These are phyloP conservation scores for Leptinotarsa undecemlineata DNA, from an alignment of 1,140 invertebrate genomes.

Conservation along the genomic window DNA sequence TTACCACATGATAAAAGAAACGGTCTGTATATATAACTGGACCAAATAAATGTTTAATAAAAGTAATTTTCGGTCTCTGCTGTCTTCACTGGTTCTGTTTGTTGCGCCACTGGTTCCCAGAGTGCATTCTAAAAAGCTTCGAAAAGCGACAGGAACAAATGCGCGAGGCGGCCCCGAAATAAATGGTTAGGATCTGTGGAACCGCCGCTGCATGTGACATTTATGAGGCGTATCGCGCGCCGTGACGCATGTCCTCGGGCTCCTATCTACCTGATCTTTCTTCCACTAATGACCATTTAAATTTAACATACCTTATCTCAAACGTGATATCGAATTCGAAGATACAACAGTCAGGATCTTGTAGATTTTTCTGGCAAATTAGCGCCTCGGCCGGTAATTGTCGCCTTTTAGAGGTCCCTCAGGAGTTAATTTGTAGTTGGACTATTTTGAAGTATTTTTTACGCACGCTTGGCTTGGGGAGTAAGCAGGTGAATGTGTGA, in stretches of 20 bases:
- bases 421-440: neutral
- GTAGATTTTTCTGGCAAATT: constrained; percentile 7
- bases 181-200: constrained; percentile 32
- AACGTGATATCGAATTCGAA: constrained; percentile 13
- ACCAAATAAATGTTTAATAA: too few relatives aligned
- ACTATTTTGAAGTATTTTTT: too few relatives aligned
- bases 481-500: too few relatives aligned
- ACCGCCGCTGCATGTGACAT: constrained; percentile 48
- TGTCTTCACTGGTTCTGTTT: neutral
- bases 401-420: neutral
- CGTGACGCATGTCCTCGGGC: constrained; percentile 51
- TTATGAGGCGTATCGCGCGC: constrained; percentile 47
- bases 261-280: constrained; percentile 48
- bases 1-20: too few relatives aligned
- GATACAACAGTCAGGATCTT: neutral
- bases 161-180: neutral
- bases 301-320: constrained; percentile 35
- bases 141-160: neutral
- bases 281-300: constrained; percentile 50
- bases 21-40: too few relatives aligned
- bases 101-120: neutral
- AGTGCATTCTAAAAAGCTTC: neutral
- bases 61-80: too few relatives aligned
- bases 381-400: neutral
- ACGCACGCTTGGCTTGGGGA: too few relatives aligned